A percentile compares a stretch with the other conserved stretches of the same genome.
Evolutionary conservation across 2,888 invertebrate genomes (phyloP).

Genomic region (Laothoe populi): DNA sequence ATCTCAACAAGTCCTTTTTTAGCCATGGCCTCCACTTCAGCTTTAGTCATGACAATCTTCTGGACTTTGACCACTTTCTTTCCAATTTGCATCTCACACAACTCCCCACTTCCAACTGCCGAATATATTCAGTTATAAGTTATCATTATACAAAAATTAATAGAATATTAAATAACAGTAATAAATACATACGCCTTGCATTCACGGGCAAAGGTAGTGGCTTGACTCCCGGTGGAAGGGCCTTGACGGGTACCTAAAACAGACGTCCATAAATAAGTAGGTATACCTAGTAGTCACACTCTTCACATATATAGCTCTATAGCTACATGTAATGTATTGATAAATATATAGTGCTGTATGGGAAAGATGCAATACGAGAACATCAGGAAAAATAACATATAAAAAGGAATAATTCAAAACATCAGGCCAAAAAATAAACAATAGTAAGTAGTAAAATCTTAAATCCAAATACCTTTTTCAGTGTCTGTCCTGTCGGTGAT

Average conservation of each 20-base stretch:
- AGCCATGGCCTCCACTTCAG: conserved; percentile 87
- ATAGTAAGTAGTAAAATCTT: neutral
- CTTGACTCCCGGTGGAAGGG: conserved; percentile 75
- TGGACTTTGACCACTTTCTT: conserved; percentile 87
- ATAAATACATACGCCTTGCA: conserved; percentile 64
- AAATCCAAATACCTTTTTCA: conserved; percentile 65
- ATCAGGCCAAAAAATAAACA: neutral
- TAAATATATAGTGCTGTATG: no score
- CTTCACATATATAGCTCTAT: neutral
- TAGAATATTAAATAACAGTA: conserved; percentile 1
- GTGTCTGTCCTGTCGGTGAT: conserved; percentile 70
- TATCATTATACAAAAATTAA: no score
- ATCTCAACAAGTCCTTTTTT: conserved; percentile 87
- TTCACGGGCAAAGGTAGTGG: conserved; percentile 67
- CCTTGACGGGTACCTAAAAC: conserved; percentile 64
- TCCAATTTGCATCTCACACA: conserved; percentile 84
- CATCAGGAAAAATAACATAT: no score
- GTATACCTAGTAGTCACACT: no score
- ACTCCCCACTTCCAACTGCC: conserved; percentile 58
- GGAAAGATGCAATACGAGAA: no score
- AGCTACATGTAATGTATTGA: no score
- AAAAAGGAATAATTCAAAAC: no score
- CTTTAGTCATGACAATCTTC: conserved; percentile 87
- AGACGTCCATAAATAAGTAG: neutral
- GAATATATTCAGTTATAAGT: conserved; percentile 25